Conservation (phyloP, 2,113 vertebrate species). For the Panthera uncia region DNA sequence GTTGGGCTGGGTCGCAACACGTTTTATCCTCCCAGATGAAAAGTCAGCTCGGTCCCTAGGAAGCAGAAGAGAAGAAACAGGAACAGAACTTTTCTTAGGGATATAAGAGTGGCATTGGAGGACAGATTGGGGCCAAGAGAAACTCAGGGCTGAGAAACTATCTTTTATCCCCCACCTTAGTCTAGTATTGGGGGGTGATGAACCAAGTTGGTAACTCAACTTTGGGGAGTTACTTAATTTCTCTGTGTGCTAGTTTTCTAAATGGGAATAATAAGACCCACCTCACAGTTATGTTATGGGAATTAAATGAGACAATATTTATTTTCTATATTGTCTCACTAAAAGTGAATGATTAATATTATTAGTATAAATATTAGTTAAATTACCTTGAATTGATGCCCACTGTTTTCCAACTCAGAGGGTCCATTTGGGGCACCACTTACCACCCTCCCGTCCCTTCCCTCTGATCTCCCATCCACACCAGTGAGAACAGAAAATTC, state of each 20-base stretch:
- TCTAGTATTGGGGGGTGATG: too few relatives aligned
- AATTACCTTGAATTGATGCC: not conserved
- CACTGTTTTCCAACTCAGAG: not conserved
- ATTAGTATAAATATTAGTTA: not conserved
- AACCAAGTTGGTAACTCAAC: not conserved
- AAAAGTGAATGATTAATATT: not conserved
- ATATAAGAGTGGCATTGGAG: not conserved
- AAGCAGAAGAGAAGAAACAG: not conserved
- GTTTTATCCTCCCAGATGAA: not conserved
- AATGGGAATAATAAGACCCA: not conserved
- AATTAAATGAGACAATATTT: not conserved
- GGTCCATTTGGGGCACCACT: not conserved
- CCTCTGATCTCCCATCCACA: not conserved
- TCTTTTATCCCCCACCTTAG: not conserved
- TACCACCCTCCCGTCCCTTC: not conserved
- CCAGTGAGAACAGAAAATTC: not conserved
- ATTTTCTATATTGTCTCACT: not conserved
- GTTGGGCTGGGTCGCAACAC: not conserved
- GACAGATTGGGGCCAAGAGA: not conserved
- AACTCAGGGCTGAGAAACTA: not conserved
- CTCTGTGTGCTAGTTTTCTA: not conserved
- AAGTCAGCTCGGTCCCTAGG: not conserved
- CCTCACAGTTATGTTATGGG: not conserved
- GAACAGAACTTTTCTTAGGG: not conserved
- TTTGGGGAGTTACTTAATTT: not conserved